Evolutionary conservation across 2,797 vertebrate genomes (phyloP).

Genomic region (Anguilla marmorata): DNA sequence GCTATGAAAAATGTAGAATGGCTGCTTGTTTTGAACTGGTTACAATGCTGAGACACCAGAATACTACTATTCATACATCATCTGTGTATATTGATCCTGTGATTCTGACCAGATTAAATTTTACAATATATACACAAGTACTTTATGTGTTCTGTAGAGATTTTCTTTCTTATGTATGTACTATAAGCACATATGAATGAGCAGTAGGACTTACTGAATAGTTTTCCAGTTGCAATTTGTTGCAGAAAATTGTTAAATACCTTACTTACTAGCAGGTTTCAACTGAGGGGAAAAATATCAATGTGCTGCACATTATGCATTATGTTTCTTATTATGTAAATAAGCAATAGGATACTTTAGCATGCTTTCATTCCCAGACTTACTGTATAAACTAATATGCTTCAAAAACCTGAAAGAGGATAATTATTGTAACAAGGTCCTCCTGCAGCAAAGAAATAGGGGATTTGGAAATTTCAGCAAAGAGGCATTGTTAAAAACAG

Average conservation of each 20-base stretch:
- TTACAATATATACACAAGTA: not conserved
- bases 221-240: conserved; percentile 3
- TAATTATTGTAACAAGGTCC: conserved; percentile 45
- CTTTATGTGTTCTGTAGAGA: not conserved
- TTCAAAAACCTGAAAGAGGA: conserved; percentile 41
- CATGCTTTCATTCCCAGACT: conserved; percentile 39
- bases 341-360: conserved; percentile 38
- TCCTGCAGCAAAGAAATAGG: conserved; percentile 38
- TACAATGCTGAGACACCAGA: not conserved
- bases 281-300: not conserved
- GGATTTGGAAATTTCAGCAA: not conserved
- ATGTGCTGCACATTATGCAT: conserved; percentile 1
- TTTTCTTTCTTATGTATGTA: not conserved
- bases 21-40: not conserved
- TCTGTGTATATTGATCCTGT: not conserved
- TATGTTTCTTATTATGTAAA: conserved; percentile 45
- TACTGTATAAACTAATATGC: conserved; percentile 47
- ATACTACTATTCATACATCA: not conserved
- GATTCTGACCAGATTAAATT: not conserved
- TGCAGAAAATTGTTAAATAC: conserved; percentile 2
- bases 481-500: conserved; percentile 9
- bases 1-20: not conserved
- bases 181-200: not conserved
- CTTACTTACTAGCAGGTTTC: not conserved
- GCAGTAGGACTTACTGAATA: not conserved